Percentiles rank a stretch among this genome's conserved stretches.
These are phyloP conservation scores for Amblyornis subalaris DNA, from an alignment of 2,113 vertebrate species.

Conservation along the genomic window DNA sequence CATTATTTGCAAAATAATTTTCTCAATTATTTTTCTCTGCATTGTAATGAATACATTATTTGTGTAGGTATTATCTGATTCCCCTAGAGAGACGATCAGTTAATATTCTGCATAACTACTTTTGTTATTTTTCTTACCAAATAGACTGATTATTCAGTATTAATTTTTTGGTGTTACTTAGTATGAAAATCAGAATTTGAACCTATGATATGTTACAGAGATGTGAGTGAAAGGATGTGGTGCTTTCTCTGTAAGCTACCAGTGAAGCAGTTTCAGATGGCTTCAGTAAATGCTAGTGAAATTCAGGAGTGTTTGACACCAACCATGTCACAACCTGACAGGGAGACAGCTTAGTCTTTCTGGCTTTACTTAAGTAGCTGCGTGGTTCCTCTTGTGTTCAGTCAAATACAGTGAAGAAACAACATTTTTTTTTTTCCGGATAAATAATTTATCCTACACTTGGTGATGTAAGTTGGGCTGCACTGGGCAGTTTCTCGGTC, in stretches of 20 bases:
- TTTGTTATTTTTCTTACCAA: neutral
- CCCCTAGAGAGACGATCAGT: neutral
- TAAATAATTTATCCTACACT: neutral
- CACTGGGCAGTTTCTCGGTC: neutral
- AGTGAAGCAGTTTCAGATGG: neutral
- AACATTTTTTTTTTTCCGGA: neutral
- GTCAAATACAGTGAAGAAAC: neutral
- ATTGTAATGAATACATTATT: neutral
- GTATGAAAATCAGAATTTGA: neutral
- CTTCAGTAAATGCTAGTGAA: neutral
- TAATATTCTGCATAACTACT: neutral
- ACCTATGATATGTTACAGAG: neutral
- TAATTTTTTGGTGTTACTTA: neutral
- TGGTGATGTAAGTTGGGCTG: neutral
- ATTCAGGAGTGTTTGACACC: neutral
- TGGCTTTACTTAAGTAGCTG: neutral
- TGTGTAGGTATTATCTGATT: neutral
- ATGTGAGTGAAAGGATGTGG: neutral
- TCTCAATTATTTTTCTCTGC: neutral
- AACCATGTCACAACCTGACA: neutral
- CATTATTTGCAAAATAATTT: neutral
- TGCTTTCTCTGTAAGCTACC: fast-evolving
- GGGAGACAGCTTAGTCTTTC: neutral
- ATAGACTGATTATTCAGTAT: neutral
- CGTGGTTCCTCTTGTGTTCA: neutral